phyloP scores from a whole-genome alignment of 2,888 invertebrate genomes.

The Pheosia gnoma region DNA sequence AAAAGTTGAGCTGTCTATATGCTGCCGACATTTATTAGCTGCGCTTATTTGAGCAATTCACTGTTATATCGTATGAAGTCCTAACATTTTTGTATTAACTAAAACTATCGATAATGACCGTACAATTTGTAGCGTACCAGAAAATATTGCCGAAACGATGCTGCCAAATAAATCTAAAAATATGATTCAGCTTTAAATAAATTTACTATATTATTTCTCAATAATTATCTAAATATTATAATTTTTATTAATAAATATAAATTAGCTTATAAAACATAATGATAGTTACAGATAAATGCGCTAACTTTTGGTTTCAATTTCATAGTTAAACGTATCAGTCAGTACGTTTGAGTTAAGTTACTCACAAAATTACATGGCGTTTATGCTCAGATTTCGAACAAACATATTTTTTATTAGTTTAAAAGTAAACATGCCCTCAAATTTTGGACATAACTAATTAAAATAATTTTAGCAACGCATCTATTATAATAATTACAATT shows the following conservation, averaged over 20 bases:
- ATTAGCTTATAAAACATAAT: conserved; percentile 32
- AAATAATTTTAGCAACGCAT: not conserved
- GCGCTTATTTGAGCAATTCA: not conserved
- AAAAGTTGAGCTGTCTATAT: not conserved
- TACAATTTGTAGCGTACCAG: conserved; percentile 6
- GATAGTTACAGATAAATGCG: conserved; percentile 57
- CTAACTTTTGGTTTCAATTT: conserved; percentile 60
- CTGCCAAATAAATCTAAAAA: conserved; percentile 26
- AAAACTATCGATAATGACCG: conserved; percentile 10
- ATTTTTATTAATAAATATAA: conserved; percentile 39
- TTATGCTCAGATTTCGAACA: too few species aligned
- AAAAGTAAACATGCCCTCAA: not conserved
- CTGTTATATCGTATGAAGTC: not conserved
- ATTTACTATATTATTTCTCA: conserved; percentile 36
- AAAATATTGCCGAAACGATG: conserved; percentile 32
- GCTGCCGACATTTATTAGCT: conserved; percentile 1
- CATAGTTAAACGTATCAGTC: conserved; percentile 26
- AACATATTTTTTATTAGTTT: not conserved
- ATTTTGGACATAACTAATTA: not conserved
- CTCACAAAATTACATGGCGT: not conserved
- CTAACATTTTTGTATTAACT: not conserved
- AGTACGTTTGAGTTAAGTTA: conserved; percentile 7
- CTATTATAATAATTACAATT: not conserved
- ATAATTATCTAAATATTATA: conserved; percentile 29
- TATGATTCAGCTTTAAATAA: conserved; percentile 35